Conservation (phyloP, 2,888 invertebrate species). For the Acheta domesticus region DNA sequence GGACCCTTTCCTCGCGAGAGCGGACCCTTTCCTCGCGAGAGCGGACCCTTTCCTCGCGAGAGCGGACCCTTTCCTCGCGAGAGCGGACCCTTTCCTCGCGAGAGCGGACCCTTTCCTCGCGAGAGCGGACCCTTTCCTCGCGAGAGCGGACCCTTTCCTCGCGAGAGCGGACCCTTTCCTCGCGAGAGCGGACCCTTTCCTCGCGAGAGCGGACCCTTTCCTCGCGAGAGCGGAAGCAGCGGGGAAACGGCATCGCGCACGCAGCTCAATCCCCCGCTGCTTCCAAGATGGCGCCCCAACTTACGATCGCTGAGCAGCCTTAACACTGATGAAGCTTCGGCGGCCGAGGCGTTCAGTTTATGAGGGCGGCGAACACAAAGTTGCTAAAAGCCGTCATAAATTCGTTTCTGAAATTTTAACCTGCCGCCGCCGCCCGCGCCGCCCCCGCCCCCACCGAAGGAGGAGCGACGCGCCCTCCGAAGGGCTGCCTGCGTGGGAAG, state of each 20-base stretch:
- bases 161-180: no score
- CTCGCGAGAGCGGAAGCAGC: no score
- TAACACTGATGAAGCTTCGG: constrained; percentile 8
- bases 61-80: no score
- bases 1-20: no score
- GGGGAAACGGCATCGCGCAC: neutral
- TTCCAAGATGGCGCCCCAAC: neutral
- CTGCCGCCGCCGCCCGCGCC: neutral
- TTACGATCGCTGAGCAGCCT: constrained; percentile 18
- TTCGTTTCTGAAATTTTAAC: constrained; percentile 9
- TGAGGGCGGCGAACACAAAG: neutral
- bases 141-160: no score
- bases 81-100: no score
- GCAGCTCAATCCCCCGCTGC: neutral
- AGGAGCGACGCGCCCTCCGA: neutral
- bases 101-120: no score
- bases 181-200: no score
- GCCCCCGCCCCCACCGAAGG: neutral
- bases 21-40: no score
- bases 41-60: no score
- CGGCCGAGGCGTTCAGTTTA: neutral
- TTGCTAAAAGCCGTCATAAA: constrained; percentile 9
- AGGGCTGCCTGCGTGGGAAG: neutral
- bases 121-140: no score
- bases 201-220: no score